Conservation (phyloP, 2,113 vertebrate genomes). For the Dasyurus viverrinus region DNA sequence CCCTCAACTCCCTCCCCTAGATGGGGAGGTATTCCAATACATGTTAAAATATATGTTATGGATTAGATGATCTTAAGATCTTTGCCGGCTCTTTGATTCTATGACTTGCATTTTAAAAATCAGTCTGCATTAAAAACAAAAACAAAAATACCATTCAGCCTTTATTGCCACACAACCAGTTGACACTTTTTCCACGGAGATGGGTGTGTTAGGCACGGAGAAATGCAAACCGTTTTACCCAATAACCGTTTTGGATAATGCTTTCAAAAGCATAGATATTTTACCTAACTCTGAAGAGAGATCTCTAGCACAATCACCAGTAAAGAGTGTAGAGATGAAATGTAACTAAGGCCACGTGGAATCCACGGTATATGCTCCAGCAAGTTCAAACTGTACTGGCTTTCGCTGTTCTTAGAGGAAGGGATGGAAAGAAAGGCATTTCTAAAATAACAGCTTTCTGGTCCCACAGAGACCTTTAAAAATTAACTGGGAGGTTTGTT, state of each 20-base stretch:
- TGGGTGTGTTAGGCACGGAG: background rate
- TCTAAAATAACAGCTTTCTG: slow-evolving; percentile 61
- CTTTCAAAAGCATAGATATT: slow-evolving; percentile 7
- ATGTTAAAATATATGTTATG: background rate
- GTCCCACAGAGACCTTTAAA: slow-evolving; percentile 46
- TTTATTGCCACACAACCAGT: background rate
- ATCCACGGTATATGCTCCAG: slow-evolving; percentile 25
- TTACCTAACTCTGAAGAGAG: slow-evolving; percentile 39
- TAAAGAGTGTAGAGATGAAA: background rate
- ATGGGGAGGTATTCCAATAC: no score
- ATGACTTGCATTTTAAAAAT: background rate
- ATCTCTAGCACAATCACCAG: slow-evolving; percentile 4
- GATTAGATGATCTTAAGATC: background rate
- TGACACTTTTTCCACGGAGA: background rate
- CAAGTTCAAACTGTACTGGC: slow-evolving; percentile 50
- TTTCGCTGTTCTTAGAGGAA: background rate
- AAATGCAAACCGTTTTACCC: background rate
- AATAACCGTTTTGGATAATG: background rate
- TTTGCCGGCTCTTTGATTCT: background rate
- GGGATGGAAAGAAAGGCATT: slow-evolving; percentile 12
- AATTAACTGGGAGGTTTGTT: slow-evolving; percentile 41
- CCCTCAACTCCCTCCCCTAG: no score
- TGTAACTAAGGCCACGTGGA: slow-evolving; percentile 26
- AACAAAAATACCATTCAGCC: background rate
- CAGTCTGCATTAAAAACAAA: background rate